Percentiles rank a stretch among this genome's conserved stretches.
These are phyloP conservation scores for Drosophila nr. medialis DNA, from an alignment of 2,888 invertebrate genomes.

Conservation along the genomic window DNA sequence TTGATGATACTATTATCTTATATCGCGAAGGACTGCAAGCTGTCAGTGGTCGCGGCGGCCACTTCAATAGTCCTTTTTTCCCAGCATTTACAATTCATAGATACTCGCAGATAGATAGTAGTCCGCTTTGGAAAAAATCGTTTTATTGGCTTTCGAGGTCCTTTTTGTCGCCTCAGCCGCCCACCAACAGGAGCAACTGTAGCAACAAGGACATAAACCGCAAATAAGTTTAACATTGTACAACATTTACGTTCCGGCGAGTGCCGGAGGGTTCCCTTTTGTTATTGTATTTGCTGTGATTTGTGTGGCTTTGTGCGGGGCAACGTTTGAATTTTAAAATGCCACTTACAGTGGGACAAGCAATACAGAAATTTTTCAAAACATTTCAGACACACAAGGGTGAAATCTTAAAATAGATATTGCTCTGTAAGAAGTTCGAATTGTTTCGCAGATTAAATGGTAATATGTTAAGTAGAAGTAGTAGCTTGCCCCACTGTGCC, in stretches of 20 bases:
- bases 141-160: constrained; percentile 83
- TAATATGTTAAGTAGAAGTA: too few relatives aligned
- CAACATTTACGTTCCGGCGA: constrained; percentile 54
- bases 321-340: constrained; percentile 70
- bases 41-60: constrained; percentile 65
- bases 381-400: background rate
- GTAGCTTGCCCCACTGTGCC: constrained; percentile 44
- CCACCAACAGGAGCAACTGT: constrained; percentile 37
- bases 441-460: background rate
- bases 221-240: constrained; percentile 78
- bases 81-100: constrained; percentile 74
- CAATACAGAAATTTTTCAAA: background rate
- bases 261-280: constrained; percentile 60
- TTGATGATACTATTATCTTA: constrained; percentile 84
- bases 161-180: constrained; percentile 70
- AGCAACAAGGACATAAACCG: constrained; percentile 71
- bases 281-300: constrained; percentile 73
- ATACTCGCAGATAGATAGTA: constrained; percentile 48
- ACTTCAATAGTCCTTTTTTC: constrained; percentile 72
- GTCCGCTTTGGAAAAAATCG: constrained; percentile 72
- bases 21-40: constrained; percentile 69
- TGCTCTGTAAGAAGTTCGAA: background rate
- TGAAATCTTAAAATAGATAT: background rate
- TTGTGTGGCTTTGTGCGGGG: constrained; percentile 64
- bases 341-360: constrained; percentile 49